A percentile compares a stretch with the other conserved stretches of the same genome.
phyloP scores from a whole-genome alignment of 2,113 vertebrate genomes.

The Ranitomeya variabilis region DNA sequence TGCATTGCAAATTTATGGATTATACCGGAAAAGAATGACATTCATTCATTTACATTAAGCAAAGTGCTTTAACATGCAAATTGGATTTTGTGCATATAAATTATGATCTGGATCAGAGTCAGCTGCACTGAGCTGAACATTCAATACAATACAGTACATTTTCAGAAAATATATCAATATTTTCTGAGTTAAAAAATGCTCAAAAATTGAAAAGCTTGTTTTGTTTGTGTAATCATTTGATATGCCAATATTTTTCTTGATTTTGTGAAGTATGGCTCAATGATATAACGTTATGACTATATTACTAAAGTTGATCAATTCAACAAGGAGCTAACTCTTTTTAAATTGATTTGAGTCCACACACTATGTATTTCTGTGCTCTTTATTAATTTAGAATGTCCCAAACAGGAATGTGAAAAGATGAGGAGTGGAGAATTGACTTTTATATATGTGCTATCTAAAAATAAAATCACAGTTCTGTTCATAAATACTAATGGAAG shows the following conservation, averaged over 20 bases:
- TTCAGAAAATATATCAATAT: conserved; percentile 17
- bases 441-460: too few species aligned
- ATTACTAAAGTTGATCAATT: not conserved
- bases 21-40: conserved; percentile 53
- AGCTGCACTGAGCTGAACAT: conserved; percentile 30
- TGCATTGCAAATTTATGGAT: conserved; percentile 54
- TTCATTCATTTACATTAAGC: conserved; percentile 54
- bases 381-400: too few species aligned
- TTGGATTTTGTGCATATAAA: conserved; percentile 52
- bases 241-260: not conserved
- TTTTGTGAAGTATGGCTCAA: not conserved
- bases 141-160: conserved; percentile 18
- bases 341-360: too few species aligned
- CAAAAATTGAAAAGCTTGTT: not conserved
- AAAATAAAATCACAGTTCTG: too few species aligned
- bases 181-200: not conserved
- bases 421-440: too few species aligned
- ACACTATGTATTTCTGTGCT: too few species aligned
- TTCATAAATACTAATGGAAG: not conserved
- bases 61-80: conserved; percentile 56
- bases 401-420: too few species aligned
- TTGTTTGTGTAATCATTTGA: not conserved
- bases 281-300: not conserved
- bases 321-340: too few species aligned
- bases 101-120: conserved; percentile 39